These are phyloP conservation scores for Strix uralensis DNA, from an alignment of 2,113 vertebrate genomes.

Conservation along the genomic window DNA sequence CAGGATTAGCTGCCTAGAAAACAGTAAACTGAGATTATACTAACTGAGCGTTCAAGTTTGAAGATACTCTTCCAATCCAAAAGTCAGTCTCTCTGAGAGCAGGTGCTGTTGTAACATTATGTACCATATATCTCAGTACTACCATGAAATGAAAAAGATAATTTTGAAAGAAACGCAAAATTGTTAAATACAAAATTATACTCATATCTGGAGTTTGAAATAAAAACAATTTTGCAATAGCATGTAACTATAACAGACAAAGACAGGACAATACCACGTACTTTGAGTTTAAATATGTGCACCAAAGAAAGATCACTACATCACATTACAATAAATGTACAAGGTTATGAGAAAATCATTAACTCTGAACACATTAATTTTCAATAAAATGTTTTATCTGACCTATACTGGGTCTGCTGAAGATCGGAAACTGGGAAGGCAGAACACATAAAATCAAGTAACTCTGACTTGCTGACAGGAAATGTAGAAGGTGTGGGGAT, in stretches of 20 bases:
- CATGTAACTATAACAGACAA: not conserved
- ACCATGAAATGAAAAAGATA: not conserved
- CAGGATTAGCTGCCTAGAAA: not conserved
- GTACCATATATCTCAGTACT: not conserved
- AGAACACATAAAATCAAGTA: not conserved
- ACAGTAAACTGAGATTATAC: not conserved
- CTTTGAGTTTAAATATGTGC: not conserved
- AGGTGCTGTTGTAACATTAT: not conserved
- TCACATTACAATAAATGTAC: not conserved
- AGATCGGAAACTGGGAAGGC: not conserved
- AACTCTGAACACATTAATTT: not conserved
- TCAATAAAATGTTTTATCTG: not conserved
- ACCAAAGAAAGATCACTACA: not conserved
- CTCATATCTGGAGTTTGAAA: fast-evolving
- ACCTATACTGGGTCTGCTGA: not conserved
- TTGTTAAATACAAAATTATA: not conserved
- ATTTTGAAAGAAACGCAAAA: not conserved
- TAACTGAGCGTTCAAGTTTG: not conserved
- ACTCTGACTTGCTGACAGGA: not conserved
- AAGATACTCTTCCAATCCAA: not conserved
- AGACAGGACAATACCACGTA: not conserved
- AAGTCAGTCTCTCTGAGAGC: not conserved
- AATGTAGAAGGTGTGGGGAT: not conserved
- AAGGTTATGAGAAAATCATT: not conserved
- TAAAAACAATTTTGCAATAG: not conserved